Conservation (phyloP, 1,140 invertebrate genomes). For the Linepithema humile region DNA sequence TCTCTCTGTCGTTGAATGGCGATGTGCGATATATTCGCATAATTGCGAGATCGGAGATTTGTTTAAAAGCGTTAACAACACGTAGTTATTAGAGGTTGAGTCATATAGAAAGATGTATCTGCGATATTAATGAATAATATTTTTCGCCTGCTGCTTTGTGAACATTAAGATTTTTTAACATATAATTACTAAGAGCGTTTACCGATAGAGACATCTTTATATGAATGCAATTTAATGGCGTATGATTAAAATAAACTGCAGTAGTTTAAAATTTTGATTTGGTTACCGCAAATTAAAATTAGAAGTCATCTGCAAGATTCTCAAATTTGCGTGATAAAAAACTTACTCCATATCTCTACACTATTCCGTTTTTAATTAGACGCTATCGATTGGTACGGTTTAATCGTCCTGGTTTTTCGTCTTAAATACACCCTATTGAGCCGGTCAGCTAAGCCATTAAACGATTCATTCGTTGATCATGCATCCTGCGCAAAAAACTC, state of each 20-base stretch:
- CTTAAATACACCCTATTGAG: slow-evolving; percentile 11
- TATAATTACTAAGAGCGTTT: neutral
- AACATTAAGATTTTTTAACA: neutral
- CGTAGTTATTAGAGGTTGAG: slow-evolving; percentile 34
- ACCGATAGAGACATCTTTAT: neutral
- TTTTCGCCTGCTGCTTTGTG: too few species aligned
- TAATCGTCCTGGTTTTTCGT: slow-evolving; percentile 59
- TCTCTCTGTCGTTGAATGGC: slow-evolving; percentile 4
- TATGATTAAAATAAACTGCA: too few species aligned
- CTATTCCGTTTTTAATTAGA: slow-evolving; percentile 60
- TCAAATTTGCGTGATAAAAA: slow-evolving; percentile 10
- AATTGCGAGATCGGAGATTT: slow-evolving; percentile 44
- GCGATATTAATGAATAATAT: neutral
- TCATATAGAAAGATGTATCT: slow-evolving; percentile 12
- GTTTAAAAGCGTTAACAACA: slow-evolving; percentile 19
- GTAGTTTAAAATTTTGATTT: neutral
- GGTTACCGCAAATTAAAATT: neutral
- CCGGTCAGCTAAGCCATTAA: slow-evolving; percentile 55
- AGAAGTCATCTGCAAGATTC: neutral
- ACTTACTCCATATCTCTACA: neutral
- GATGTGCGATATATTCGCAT: slow-evolving; percentile 30
- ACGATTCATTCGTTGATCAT: slow-evolving; percentile 59
- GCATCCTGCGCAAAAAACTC: slow-evolving; percentile 63
- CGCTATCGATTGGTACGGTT: slow-evolving; percentile 47
- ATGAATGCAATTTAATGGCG: neutral